Evolutionary conservation across 2,888 invertebrate genomes (phyloP), one percentile per base, ranked within the genome.

Genomic region (Theretra japonica): DNA sequence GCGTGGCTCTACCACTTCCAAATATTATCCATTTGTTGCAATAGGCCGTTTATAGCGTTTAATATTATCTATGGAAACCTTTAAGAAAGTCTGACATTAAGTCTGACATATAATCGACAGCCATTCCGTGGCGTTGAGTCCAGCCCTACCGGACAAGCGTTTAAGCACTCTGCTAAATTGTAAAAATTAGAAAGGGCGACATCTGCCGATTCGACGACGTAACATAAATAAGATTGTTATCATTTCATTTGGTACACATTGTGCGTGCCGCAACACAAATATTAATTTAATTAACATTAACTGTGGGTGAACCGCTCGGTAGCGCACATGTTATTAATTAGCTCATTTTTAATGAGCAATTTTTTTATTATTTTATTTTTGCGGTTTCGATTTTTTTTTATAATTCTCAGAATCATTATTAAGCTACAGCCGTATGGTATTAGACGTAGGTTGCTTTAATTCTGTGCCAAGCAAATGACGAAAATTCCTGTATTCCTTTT

Each of bases 251-350:
- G 77, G 76, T 76, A 77, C 76, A 80, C 80, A 78, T 73, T 79
- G 82, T 79, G 75, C 77, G 74, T 74, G 77, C 75, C 73, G 65
- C 50, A 71, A 74, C 76, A 78, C 82, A 82, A 84, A 84, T 83
- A 79, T 83, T 80, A 82, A 82, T 84, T 83, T 83, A 85, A 86
- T 86, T 83, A 85, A 77, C 77, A 79, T 78, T 80, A 79, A 73
- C 71, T 74, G 72, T 77, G 76, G 76, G 75, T 76, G 68, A 58
- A 56, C 68, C 72, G 74, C 73, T 41, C 70, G 77, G 28, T 62
- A 72, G 69, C 28, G 41, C n/a, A 50, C 48, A 60, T 28, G 28
- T 60, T 70, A 70, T 50, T 70, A 30, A 70, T 70, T 48, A 28
- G 25, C 59, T 70, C 11, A 25, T 50, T 48, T 68, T 68, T 68